Percentiles rank a stretch among this genome's conserved stretches.
Evolutionary conservation across 2,888 invertebrate genomes (phyloP).

Genomic region (Leptinotarsa peninsularis): DNA sequence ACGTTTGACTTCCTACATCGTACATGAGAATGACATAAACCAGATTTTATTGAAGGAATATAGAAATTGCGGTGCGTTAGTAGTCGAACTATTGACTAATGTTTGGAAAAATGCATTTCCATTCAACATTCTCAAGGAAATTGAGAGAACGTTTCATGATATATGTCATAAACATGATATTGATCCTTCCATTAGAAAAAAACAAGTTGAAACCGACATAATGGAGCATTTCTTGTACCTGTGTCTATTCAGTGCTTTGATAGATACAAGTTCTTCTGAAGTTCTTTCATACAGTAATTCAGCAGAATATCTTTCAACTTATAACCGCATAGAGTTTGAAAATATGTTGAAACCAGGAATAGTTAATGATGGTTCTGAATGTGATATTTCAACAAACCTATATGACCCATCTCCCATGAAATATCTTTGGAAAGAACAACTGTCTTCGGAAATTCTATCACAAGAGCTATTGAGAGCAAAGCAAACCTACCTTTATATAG

Average conservation of each 20-base stretch:
- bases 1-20: conserved; percentile 26
- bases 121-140: conserved; percentile 30
- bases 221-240: conserved; percentile 41
- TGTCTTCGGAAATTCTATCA: conserved; percentile 47
- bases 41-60: conserved; percentile 48
- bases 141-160: conserved; percentile 31
- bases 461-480: conserved; percentile 51
- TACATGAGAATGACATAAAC: conserved; percentile 48
- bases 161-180: conserved; percentile 45
- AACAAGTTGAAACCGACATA: not conserved
- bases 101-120: conserved; percentile 45
- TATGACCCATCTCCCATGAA: conserved; percentile 35
- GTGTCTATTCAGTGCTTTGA: conserved; percentile 43
- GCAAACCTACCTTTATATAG: conserved; percentile 46
- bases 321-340: conserved; percentile 28
- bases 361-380: not conserved
- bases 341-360: conserved; percentile 24
- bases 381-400: not conserved
- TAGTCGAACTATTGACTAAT: conserved; percentile 42
- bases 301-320: conserved; percentile 40
- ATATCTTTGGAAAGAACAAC: conserved; percentile 53
- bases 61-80: conserved; percentile 42
- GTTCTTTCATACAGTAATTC: conserved; percentile 28
- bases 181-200: conserved; percentile 35
- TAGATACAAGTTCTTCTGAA: not conserved